Base-by-base conservation (phyloP, 2,888 invertebrate species). In the Portevinia maculata region DNA sequence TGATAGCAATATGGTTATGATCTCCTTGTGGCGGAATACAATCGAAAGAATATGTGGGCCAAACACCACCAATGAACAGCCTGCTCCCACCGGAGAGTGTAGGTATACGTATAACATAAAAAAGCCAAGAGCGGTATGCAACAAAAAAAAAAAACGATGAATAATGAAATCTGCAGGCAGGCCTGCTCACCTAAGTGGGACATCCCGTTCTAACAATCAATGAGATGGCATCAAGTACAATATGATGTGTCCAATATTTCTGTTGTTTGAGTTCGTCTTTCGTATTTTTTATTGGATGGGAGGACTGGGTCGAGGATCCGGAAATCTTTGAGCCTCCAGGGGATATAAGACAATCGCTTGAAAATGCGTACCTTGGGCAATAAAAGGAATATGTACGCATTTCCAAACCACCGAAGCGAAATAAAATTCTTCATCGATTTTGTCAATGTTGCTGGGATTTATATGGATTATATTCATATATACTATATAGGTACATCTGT, bases 161-260 rank as follows among this genome's bases (percentile, higher is more conserved):
- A 79, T 73, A 79, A 79, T 67, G 39, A 62, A 74, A 62, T 74
- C 78, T 65, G 59, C 57, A 71, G 53, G 57, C 28, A 52, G 52
- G 52, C 28, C 30, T 30, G 50, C 59, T 28, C 28, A 55, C 69
- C 17, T 8, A 41, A 67, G 32, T 21, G 21, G 53, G 34, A 21
- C 44, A 24, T 24, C 34, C 7, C 52, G 39, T 65, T 37, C 37
- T 37, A 39, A 64, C 46, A 48, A 48, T 48, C 32, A 46, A 50
- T 41, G 21, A 24, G 57, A 46, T 50, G 74, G 41, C 67, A 67
- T 67, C 67, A 30, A 74, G 59, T 34, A 75, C 50, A 64, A 34
- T 57, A 57, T 59, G 62, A 78, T 64, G 59, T 57, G 48, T 64
- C 50, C 57, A 57, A 70, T 70, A 64, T 52, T 64, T 64, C 19